These are phyloP conservation scores for Ctenosaura bakeri DNA, from an alignment of 2,797 vertebrate genomes.

Conservation along the genomic window DNA sequence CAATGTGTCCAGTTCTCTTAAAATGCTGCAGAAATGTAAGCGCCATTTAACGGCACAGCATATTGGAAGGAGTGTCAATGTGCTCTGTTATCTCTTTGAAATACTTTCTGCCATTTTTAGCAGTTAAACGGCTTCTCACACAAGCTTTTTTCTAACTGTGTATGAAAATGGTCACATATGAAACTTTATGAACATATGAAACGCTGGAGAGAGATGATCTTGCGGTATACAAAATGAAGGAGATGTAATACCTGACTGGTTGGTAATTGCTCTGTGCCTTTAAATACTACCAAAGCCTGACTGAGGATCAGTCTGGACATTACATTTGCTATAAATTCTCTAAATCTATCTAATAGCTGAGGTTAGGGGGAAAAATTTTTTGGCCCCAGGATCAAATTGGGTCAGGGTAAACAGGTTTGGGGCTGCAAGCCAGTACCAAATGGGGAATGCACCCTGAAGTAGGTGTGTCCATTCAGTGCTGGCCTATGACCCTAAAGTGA, in stretches of 20 bases:
- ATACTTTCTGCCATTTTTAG: not conserved
- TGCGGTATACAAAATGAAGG: not conserved
- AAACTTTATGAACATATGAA: too few species aligned
- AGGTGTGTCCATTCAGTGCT: not conserved
- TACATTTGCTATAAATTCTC: not conserved
- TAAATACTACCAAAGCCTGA: not conserved
- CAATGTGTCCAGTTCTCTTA: not conserved
- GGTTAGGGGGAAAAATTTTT: not conserved
- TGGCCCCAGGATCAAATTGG: not conserved
- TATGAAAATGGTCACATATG: conserved; percentile 20
- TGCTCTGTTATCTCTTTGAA: not conserved
- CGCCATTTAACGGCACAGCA: conserved; percentile 28
- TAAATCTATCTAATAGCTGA: not conserved
- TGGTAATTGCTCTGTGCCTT: not conserved
- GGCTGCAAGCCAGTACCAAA: not conserved
- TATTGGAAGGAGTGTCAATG: not conserved
- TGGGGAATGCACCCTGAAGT: too few species aligned
- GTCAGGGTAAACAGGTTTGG: not conserved
- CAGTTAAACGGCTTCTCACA: conserved; percentile 9
- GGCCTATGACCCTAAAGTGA: not conserved
- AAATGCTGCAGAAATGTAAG: conserved; percentile 14
- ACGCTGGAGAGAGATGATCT: not conserved
- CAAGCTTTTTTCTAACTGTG: not conserved
- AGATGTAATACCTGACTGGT: not conserved
- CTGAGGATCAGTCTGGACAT: not conserved